A percentile compares a stretch with the other conserved stretches of the same genome.
Evolutionary conservation across 2,888 invertebrate species (phyloP).

Genomic region (Drosophila nigricruria): DNA sequence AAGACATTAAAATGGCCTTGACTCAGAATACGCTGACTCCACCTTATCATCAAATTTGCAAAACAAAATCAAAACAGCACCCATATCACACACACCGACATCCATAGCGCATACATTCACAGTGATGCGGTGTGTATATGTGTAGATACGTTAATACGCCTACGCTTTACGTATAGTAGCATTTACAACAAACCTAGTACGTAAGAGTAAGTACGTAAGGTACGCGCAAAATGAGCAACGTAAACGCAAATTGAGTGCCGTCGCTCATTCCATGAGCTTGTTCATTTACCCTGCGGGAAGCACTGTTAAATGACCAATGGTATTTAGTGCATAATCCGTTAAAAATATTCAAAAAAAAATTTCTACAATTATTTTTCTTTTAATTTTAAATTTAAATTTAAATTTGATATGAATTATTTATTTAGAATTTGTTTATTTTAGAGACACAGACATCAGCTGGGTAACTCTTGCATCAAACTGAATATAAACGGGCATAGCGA

Average conservation of each 20-base stretch:
- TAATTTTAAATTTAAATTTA: neutral
- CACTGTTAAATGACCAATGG: neutral
- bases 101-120: constrained; percentile 32
- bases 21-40: constrained; percentile 32
- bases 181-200: constrained; percentile 42
- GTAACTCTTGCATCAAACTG: constrained; percentile 60
- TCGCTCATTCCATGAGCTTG: neutral
- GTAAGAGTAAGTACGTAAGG: constrained; percentile 30
- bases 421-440: neutral
- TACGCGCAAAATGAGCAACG: constrained; percentile 30
- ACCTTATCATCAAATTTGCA: constrained; percentile 55
- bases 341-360: neutral
- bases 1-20: constrained; percentile 32
- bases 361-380: neutral
- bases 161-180: constrained; percentile 46
- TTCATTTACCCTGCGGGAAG: constrained; percentile 15
- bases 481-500: constrained; percentile 47
- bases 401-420: neutral
- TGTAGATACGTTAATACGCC: constrained; percentile 54
- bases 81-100: constrained; percentile 46
- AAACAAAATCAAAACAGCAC: constrained; percentile 61
- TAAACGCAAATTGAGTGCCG: constrained; percentile 23
- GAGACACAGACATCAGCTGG: constrained; percentile 44
- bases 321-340: neutral
- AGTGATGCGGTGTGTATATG: constrained; percentile 38